phyloP scores from a whole-genome alignment of 2,113 vertebrate genomes.

The Centrocercus urophasianus region DNA sequence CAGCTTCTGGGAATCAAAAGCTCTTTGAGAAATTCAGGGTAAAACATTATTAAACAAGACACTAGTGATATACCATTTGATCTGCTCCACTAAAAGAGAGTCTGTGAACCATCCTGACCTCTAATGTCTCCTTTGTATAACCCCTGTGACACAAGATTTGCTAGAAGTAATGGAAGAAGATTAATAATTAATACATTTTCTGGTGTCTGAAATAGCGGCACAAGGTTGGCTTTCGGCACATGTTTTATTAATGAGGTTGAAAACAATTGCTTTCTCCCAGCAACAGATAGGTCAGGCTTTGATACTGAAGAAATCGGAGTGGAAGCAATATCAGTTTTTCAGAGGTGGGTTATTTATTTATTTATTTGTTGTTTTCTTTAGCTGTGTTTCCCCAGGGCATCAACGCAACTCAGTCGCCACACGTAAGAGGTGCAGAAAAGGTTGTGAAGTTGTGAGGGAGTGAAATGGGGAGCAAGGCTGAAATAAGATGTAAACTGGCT shows the following conservation, averaged over 20 bases:
- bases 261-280: slow-evolving; percentile 55
- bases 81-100: background rate
- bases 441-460: background rate
- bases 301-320: background rate
- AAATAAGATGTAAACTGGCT: background rate
- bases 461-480: background rate
- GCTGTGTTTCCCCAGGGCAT: background rate
- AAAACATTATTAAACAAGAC: slow-evolving; percentile 23
- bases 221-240: slow-evolving; percentile 26
- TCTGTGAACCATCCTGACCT: slow-evolving; percentile 3
- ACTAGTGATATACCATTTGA: background rate
- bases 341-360: too few species aligned
- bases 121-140: slow-evolving; percentile 57
- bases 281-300: slow-evolving; percentile 11
- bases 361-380: background rate
- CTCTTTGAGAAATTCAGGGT: background rate
- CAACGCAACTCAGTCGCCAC: background rate
- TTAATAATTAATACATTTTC: slow-evolving; percentile 54
- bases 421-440: background rate
- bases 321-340: background rate
- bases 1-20: background rate
- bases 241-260: slow-evolving; percentile 65
- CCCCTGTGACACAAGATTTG: slow-evolving; percentile 16
- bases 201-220: slow-evolving; percentile 42
- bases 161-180: slow-evolving; percentile 49